phyloP scores from a whole-genome alignment of 2,113 vertebrate species.

The Nycticorax nycticorax region DNA sequence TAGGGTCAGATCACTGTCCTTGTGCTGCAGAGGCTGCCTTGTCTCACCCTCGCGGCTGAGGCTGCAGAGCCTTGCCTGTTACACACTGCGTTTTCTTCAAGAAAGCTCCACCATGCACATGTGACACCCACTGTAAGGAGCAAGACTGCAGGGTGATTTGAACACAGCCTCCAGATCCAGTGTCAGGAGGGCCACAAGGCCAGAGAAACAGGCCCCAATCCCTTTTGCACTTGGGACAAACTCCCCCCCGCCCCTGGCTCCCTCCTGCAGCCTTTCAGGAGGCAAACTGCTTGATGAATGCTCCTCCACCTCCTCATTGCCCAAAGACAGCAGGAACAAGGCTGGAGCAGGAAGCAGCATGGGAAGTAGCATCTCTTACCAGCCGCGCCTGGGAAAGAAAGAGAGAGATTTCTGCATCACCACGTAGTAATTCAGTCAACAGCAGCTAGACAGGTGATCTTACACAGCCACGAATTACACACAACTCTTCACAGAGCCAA shows the following conservation, averaged over 20 bases:
- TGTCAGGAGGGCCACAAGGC: neutral
- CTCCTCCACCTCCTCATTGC: neutral
- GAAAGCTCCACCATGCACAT: neutral
- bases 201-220: neutral
- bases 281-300: neutral
- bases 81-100: fast-evolving
- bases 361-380: neutral
- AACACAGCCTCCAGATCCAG: neutral
- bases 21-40: fast-evolving
- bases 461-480: neutral
- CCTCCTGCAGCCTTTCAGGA: neutral
- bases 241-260: neutral
- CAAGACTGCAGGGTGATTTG: neutral
- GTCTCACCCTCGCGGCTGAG: fast-evolving
- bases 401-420: neutral
- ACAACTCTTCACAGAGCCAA: neutral
- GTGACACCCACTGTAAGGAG: neutral
- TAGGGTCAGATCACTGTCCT: neutral
- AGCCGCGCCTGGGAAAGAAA: neutral
- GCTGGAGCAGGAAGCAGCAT: neutral
- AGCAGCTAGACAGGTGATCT: neutral
- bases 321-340: neutral
- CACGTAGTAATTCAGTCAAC: neutral
- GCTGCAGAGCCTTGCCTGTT: neutral
- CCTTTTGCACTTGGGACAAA: neutral